These are phyloP conservation scores for Clunio marinus DNA, from an alignment of 2,888 invertebrate species.

Conservation along the genomic window DNA sequence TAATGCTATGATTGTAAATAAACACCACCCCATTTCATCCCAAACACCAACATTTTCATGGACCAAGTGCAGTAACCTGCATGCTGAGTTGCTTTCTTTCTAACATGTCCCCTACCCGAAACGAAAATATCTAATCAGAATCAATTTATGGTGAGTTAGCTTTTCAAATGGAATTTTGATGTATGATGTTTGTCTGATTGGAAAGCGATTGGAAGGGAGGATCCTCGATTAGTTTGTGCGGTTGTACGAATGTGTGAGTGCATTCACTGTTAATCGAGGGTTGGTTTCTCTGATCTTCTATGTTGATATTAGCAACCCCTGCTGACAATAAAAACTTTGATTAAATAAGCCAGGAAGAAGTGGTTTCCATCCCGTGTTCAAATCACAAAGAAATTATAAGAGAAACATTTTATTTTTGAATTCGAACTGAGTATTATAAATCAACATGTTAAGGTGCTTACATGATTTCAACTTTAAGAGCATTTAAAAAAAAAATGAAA, in stretches of 20 bases:
- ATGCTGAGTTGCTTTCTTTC: no score
- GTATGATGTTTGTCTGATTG: constrained; percentile 38
- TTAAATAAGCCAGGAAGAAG: constrained; percentile 23
- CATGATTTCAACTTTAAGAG: constrained; percentile 15
- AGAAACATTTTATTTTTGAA: not conserved
- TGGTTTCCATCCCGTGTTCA: not conserved
- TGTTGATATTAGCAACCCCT: constrained; percentile 17
- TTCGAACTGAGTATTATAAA: constrained; percentile 9
- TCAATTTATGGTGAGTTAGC: constrained; percentile 36
- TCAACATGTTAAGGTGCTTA: constrained; percentile 35
- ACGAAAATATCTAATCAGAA: constrained; percentile 36
- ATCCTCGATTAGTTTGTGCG: not conserved
- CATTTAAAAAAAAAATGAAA: not conserved
- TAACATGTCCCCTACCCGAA: not conserved
- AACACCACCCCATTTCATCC: constrained; percentile 13
- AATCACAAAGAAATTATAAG: no score
- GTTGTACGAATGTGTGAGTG: not conserved
- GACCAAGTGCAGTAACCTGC: constrained; percentile 38
- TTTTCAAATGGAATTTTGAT: constrained; percentile 37
- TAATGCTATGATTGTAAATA: constrained; percentile 39
- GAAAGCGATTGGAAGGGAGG: constrained; percentile 34
- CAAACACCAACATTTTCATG: constrained; percentile 30
- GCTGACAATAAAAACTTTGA: constrained; percentile 31
- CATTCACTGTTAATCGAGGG: constrained; percentile 10
- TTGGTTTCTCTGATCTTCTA: constrained; percentile 30